Conservation (phyloP, 1,140 invertebrate genomes). For the Galendromus occidentalis region DNA sequence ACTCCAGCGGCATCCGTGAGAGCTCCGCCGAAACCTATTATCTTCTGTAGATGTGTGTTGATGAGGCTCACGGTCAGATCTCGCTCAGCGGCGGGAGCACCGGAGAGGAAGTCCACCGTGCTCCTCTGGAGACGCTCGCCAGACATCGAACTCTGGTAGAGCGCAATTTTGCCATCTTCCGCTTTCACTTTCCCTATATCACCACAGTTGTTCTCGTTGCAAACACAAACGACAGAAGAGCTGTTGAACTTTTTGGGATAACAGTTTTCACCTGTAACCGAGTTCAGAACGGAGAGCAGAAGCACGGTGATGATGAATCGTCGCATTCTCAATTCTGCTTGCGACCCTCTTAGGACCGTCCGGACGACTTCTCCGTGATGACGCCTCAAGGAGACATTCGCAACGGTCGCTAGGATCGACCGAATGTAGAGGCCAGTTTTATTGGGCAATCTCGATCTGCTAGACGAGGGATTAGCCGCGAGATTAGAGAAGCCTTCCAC, state of each 20-base stretch:
- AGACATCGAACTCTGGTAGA: neutral
- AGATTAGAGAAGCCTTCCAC: no score
- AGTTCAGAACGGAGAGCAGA: no score
- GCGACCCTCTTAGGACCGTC: no score
- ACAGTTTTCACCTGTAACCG: neutral
- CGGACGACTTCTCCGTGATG: no score
- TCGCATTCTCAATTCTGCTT: no score
- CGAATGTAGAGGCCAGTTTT: no score
- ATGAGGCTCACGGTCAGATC: slow-evolving; percentile 16
- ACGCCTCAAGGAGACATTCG: no score
- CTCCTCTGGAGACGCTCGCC: neutral
- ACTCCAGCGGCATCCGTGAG: slow-evolving; percentile 63
- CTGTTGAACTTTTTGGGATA: neutral
- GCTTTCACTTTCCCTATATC: neutral
- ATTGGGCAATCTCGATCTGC: no score
- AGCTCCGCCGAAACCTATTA: slow-evolving; percentile 60
- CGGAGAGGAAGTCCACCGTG: neutral
- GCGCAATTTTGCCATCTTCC: neutral
- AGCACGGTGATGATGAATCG: no score
- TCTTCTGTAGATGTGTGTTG: slow-evolving; percentile 25
- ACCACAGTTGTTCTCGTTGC: neutral
- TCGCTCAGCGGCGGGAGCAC: no score
- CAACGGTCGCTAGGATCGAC: no score
- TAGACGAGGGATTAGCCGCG: no score
- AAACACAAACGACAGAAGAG: neutral